Conservation (phyloP, 1,140 invertebrate species). For the Eufriesea mexicana region DNA sequence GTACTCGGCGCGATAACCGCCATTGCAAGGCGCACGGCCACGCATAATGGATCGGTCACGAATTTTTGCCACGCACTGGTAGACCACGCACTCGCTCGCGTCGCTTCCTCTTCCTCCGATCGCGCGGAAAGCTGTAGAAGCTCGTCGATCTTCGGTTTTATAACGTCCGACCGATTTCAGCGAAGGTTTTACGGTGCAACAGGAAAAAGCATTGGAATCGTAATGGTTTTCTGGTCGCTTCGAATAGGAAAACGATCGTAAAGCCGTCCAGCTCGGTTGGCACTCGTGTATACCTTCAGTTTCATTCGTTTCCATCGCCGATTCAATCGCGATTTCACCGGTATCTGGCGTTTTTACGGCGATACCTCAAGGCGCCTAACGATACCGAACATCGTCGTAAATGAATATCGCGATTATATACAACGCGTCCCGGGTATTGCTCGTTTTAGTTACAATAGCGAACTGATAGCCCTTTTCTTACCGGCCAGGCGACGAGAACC, state of each 20-base stretch:
- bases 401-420: constrained; percentile 34
- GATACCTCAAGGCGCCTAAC: not conserved
- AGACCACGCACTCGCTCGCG: not conserved
- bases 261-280: not conserved
- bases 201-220: not conserved
- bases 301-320: not conserved
- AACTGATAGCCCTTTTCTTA: constrained; percentile 32
- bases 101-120: not conserved
- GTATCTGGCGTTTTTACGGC: not conserved
- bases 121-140: not conserved
- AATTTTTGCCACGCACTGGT: not conserved
- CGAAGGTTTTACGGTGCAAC: not conserved
- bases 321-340: no score
- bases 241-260: not conserved
- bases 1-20: no score
- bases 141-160: no score
- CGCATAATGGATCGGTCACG: constrained; percentile 19
- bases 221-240: not conserved
- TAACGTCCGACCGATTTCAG: not conserved
- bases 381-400: constrained; percentile 2
- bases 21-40: not conserved
- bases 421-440: not conserved
- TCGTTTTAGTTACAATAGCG: constrained; percentile 38
- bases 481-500: constrained; percentile 9
- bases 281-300: not conserved